Conservation (phyloP, 2,888 invertebrate species). For the Volucella bombylans region DNA sequence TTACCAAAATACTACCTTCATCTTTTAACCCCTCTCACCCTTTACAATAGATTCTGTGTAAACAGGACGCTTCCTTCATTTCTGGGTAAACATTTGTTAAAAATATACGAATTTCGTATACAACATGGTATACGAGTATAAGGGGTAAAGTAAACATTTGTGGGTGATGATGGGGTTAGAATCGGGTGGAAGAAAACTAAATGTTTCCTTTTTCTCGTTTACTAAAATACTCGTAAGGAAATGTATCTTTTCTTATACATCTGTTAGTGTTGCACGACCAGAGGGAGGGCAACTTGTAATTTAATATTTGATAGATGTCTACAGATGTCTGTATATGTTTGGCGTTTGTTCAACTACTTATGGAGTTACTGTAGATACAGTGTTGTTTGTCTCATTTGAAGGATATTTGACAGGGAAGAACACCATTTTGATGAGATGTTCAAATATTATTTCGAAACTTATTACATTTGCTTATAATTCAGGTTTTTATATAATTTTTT, state of each 20-base stretch:
- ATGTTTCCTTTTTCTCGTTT: slow-evolving; percentile 34
- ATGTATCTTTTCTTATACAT: neutral
- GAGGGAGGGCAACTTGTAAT: slow-evolving; percentile 17
- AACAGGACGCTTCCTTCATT: slow-evolving; percentile 63
- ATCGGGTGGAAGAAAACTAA: slow-evolving; percentile 21
- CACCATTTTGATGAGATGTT: slow-evolving; percentile 55
- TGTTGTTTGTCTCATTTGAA: slow-evolving; percentile 31
- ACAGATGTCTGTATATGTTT: neutral
- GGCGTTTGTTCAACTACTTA: neutral
- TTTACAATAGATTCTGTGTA: slow-evolving; percentile 41
- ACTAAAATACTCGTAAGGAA: slow-evolving; percentile 16
- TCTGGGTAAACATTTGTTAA: slow-evolving; percentile 65
- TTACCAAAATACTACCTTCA: slow-evolving; percentile 19
- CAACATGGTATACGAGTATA: neutral
- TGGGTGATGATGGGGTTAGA: slow-evolving; percentile 13
- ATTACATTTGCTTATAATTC: no score
- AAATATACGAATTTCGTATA: slow-evolving; percentile 42
- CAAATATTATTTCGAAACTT: slow-evolving; percentile 54
- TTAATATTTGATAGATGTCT: slow-evolving; percentile 32
- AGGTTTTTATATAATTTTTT: no score
- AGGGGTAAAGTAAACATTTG: neutral
- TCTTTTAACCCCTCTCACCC: neutral
- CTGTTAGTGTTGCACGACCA: neutral
- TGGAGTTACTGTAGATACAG: slow-evolving; percentile 32
- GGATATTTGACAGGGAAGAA: slow-evolving; percentile 40